Evolutionary conservation across 2,888 invertebrate species (phyloP).

Genomic region (Ormyrus labotus): DNA sequence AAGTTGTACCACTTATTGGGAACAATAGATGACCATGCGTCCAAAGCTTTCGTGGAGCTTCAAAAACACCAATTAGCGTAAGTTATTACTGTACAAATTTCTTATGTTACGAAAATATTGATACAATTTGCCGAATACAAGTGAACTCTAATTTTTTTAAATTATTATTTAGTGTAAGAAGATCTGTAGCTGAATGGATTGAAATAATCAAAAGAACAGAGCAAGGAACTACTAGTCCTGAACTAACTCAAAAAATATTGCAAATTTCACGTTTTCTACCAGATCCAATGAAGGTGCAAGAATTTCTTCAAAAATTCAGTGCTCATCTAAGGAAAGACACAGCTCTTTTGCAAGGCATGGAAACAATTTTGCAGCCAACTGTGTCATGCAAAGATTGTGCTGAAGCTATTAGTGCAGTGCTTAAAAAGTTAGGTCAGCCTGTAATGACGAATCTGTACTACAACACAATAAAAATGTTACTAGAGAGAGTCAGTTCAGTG

Average conservation of each 20-base stretch:
- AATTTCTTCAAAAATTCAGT: conserved; percentile 90
- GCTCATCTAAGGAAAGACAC: conserved; percentile 85
- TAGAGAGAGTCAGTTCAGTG: conserved; percentile 96
- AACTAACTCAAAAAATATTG: conserved; percentile 81
- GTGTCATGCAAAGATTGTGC: conserved; percentile 96
- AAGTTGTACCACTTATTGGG: conserved; percentile 93
- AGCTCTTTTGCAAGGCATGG: conserved; percentile 86
- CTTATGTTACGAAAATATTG: background rate
- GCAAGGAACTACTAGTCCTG: conserved; percentile 77
- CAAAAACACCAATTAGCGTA: conserved; percentile 91
- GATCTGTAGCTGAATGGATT: conserved; percentile 91
- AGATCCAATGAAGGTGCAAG: conserved; percentile 93
- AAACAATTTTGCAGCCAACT: conserved; percentile 90
- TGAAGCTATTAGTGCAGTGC: conserved; percentile 87
- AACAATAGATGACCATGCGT: conserved; percentile 96
- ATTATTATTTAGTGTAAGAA: conserved; percentile 80
- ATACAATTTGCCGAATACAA: too few species aligned
- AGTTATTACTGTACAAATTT: conserved; percentile 60
- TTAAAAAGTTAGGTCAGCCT: conserved; percentile 95
- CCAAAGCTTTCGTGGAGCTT: conserved; percentile 93
- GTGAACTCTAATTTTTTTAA: too few species aligned
- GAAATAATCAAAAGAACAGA: conserved; percentile 87
- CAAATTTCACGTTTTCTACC: conserved; percentile 90
- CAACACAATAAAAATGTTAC: conserved; percentile 95
- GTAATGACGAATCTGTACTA: conserved; percentile 97